A percentile compares a stretch with the other conserved stretches of the same genome.
Conservation (phyloP, 2,888 invertebrate species). For the Euplexia lucipara region DNA sequence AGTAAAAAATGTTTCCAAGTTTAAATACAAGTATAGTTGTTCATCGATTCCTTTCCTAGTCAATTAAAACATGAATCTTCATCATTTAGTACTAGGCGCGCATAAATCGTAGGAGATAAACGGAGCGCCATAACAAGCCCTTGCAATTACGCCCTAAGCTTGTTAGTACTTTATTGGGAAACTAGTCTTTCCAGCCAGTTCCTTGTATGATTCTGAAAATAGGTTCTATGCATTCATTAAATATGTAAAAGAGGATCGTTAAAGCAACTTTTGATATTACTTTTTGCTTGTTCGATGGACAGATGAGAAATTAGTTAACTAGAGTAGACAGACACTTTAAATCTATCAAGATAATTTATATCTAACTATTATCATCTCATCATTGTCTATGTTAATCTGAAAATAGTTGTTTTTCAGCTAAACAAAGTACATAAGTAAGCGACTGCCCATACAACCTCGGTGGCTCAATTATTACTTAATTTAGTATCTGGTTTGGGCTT, state of each 20-base stretch:
- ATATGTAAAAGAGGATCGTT: constrained; percentile 2
- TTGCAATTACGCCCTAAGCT: constrained; percentile 60
- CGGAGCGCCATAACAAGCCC: constrained; percentile 44
- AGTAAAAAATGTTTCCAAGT: too few relatives aligned
- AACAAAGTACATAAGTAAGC: too few relatives aligned
- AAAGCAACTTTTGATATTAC: background rate
- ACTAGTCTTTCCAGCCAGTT: constrained; percentile 31
- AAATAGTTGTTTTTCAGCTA: too few relatives aligned
- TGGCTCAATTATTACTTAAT: too few relatives aligned
- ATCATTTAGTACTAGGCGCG: constrained; percentile 50
- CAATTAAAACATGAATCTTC: constrained; percentile 15
- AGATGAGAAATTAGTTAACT: constrained; percentile 29
- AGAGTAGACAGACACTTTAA: constrained; percentile 3
- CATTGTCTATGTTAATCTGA: background rate
- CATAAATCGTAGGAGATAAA: constrained; percentile 63
- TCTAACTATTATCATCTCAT: constrained; percentile 15
- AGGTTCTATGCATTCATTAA: constrained; percentile 28
- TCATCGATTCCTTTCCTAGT: background rate
- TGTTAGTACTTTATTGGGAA: constrained; percentile 64
- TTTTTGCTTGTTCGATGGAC: constrained; percentile 14
- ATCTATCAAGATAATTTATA: constrained; percentile 35
- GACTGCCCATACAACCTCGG: too few relatives aligned
- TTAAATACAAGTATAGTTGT: too few relatives aligned
- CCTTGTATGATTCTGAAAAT: constrained; percentile 17
- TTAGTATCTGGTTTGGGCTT: too few relatives aligned